Base-by-base conservation (phyloP, 1,140 invertebrate species). In the Drosophila navojoa region DNA sequence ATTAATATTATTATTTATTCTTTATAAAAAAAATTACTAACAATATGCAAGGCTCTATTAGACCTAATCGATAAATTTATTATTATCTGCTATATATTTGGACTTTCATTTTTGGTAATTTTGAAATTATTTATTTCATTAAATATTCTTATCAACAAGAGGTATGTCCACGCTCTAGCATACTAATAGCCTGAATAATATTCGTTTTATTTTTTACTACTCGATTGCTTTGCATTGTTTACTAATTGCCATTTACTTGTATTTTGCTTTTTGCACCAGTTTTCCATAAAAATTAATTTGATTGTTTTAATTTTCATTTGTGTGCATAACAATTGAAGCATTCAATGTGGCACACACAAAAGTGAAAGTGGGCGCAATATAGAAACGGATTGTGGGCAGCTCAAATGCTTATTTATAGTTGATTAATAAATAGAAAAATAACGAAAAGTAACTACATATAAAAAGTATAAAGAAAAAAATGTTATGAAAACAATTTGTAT, bases 271-370 rank as follows among this genome's bases (percentile, higher is more conserved):
- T 59, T 61, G 62, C 62, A 63, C 44, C 70, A 81, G 71, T 82
- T 71, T 79, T 71, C 40, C 67, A 79, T 77, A 69, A 82, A 78
- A 82, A 62, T 71, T 64, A 76, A 84, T 84, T 69, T 76, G 60
- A 50, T 71, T 84, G 62, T 82, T 77, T 81, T 73, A 67, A 74
- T 79, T 82, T 79, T 50, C 42, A 67, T 70, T 79, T 79, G 71
- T 76, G 76, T 79, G 67, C 58, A 40, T 44, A 16, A 67, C 79
- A 82, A 82, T 82, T 72, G 68, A 84, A 57, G 78, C 64, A 55
- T 40, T 40, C 53, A 57, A 58, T 74, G 50, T 61, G 59, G 27
- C 58, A 70, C 71, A 63, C 15, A 63, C 38, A 59, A 84, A 79
- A 81, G 59, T 45, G 71, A 71, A 79, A 75, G 70, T 63, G 32